These are phyloP conservation scores for Hydrochoerus hydrochaeris DNA, from an alignment of 2,113 vertebrate genomes.

Conservation along the genomic window DNA sequence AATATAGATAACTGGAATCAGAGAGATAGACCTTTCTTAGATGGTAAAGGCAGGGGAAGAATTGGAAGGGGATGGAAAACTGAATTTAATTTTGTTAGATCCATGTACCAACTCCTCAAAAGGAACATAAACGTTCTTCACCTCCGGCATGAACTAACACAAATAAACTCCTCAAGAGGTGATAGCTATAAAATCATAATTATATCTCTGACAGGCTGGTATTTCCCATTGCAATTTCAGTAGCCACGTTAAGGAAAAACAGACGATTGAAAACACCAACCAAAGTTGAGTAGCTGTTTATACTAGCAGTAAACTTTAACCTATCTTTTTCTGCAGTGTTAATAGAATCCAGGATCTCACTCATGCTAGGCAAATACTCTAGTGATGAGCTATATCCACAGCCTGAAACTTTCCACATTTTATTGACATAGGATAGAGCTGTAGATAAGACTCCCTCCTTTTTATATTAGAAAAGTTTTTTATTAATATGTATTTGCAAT, in stretches of 20 bases:
- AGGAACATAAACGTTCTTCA: neutral
- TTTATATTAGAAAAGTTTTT: neutral
- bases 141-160: neutral
- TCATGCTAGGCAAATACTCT: no score
- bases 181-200: fast-evolving
- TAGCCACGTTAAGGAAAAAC: neutral
- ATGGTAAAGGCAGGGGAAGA: neutral
- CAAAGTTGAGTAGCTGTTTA: neutral
- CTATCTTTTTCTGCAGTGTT: neutral
- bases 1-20: neutral
- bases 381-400: no score
- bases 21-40: neutral
- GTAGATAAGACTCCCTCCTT: fast-evolving
- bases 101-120: neutral
- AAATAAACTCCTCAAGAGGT: neutral
- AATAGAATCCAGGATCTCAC: neutral
- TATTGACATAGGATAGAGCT: neutral
- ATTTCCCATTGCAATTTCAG: neutral
- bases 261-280: neutral
- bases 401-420: neutral
- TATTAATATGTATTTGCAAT: neutral
- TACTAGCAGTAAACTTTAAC: neutral
- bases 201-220: fast-evolving
- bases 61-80: neutral
- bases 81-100: neutral